Base-by-base conservation (phyloP, 1,140 invertebrate species). In the Drosophila triauraria region DNA sequence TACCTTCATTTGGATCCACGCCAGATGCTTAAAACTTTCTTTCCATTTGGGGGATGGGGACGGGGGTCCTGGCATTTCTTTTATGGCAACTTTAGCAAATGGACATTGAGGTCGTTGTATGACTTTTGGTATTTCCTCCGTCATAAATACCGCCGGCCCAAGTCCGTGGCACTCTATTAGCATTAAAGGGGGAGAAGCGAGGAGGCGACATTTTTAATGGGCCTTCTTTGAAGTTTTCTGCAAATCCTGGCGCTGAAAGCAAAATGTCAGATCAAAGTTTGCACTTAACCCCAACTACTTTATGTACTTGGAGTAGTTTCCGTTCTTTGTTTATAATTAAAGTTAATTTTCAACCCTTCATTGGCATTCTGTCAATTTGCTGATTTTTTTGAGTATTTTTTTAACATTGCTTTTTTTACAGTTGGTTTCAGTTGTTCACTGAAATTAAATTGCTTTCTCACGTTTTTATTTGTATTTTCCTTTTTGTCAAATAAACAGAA, bases 31-130 rank as follows among this genome's bases (percentile, higher is more conserved):
- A 64, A 81, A 85, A 78, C 54, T 72, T 82, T 67, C 40, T 27
- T 23, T 46, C n/a, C 32, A 1, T 10, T 56, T 20, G 35, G 35
- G 20, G 25, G 13, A 17, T 10, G 25, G 63, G 23, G 9, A 25
- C 20, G 32, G 30, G 30, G 53, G 69, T 8, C 53, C 44, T 20
- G 58, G 57, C 23, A 61, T 67, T 74, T 78, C 79, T 81, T 88
- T 90, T 85, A 74, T 78, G 58, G 71, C 74, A 90, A 90, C 78
- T 88, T 88, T 85, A 72, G 51, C 81, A 88, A 88, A 88, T 84
- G 85, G 81, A 90, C 85, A 88, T 88, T 85, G 81, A 90, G 78
- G 75, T 80, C 79, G 75, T 81, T 84, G 59, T 85, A 78, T 78
- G 74, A 58, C 50, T 85, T 84, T 80, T 30, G 75, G 60, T 72